Percentiles rank a stretch among this genome's conserved stretches.
Evolutionary conservation across 2,113 vertebrate species (phyloP).

Genomic region (Vimba vimba): DNA sequence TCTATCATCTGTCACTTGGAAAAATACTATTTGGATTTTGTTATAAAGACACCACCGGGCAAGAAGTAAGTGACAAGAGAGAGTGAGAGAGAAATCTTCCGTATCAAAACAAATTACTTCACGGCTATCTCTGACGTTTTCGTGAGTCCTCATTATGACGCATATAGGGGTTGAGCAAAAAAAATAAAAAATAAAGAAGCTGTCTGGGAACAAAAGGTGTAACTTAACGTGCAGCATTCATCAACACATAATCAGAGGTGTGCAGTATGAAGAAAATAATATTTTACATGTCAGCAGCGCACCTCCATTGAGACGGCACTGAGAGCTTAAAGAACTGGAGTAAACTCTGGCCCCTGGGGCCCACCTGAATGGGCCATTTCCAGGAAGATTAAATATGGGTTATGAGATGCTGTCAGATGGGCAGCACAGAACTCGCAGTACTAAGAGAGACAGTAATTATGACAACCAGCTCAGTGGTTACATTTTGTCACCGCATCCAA

Average conservation of each 20-base stretch:
- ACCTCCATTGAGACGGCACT: neutral
- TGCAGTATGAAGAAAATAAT: constrained; percentile 30
- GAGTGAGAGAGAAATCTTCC: neutral
- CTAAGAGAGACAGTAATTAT: constrained; percentile 37
- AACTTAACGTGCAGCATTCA: constrained; percentile 23
- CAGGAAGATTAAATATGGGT: constrained; percentile 22
- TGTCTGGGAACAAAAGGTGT: constrained; percentile 34
- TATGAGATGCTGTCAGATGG: neutral
- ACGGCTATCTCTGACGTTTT: constrained; percentile 39
- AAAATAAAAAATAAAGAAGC: neutral
- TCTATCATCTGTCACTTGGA: constrained; percentile 8
- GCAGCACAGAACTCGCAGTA: constrained; percentile 12
- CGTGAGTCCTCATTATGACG: constrained; percentile 40
- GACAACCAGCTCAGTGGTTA: constrained; percentile 17
- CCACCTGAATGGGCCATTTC: neutral
- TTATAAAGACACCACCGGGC: neutral
- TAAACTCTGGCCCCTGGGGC: constrained; percentile 16
- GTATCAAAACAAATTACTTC: constrained; percentile 54
- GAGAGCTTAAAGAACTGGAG: neutral
- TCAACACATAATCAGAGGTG: constrained; percentile 41
- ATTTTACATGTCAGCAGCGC: constrained; percentile 33
- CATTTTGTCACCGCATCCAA: constrained; percentile 12
- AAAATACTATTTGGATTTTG: neutral
- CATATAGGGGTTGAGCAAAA: constrained; percentile 31
- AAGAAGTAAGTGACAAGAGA: neutral